Base-by-base conservation (phyloP, 2,888 invertebrate species). In the Diarsia brunnea region DNA sequence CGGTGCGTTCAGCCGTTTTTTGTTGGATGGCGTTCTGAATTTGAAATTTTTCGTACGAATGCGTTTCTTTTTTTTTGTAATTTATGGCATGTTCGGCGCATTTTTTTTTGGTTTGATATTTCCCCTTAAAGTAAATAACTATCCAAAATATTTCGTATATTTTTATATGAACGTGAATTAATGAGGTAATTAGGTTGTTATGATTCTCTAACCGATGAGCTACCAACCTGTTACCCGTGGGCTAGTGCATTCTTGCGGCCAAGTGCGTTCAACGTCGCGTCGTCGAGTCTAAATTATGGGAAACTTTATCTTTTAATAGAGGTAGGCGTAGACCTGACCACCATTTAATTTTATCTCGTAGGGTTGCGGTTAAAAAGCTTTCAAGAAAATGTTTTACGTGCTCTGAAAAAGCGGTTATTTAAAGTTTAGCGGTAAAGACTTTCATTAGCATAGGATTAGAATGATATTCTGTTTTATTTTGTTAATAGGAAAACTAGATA, bases 181-280 rank as follows among this genome's bases (percentile, higher is more conserved):
- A 78, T 69, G 72, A 71, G 79, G 76, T 51, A 84, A 78, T 80
- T 68, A 78, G 81, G 81, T 83, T 82, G 82, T 80, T 83, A 79
- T 84, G 81, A 69, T 82, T 82, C 73, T 84, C 69, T 65, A 68
- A 21, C n/a, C 71, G 65, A 82, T 76, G 79, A 61, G 75, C 47
- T 43, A 61, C 63, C 65, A 78, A 87, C 86, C 84, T 75, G 86
- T 86, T 78, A 74, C 51, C 38, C 24, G 69, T 79, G 43, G 31
- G 53, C 66, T 70, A 24, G 64, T 75, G 74, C 87, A 77, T 84
- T 84, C 79, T 76, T 80, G 78, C 49, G 58, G 69, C 43, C 63
- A 74, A 75, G 74, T 76, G 68, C 69, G 67, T 69, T 49, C 21
- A 67, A 69, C 24, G 12, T 60, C 19, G 38, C 24, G 12, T 60